These are phyloP conservation scores for Agraylea sexmaculata DNA, from an alignment of 1,140 invertebrate genomes.

Conservation along the genomic window DNA sequence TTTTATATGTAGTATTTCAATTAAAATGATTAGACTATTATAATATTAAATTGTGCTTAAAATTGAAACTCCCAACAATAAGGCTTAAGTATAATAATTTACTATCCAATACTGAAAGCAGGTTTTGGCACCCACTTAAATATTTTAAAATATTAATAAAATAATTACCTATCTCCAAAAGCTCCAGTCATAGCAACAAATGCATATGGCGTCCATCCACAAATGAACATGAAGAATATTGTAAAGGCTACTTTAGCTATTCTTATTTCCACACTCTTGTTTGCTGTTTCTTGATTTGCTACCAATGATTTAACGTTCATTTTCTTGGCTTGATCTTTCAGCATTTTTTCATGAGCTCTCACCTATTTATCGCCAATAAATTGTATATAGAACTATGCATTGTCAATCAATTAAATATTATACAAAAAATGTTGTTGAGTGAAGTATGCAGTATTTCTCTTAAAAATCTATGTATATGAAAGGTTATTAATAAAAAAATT, in stretches of 20 bases:
- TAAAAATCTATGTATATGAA: too few species aligned
- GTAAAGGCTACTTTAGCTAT: constrained; percentile 68
- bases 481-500: too few species aligned
- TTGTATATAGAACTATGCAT: background rate
- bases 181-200: constrained; percentile 58
- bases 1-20: background rate
- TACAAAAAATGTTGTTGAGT: background rate
- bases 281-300: constrained; percentile 52
- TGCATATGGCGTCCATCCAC: constrained; percentile 65
- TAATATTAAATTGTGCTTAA: background rate
- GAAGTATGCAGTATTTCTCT: background rate
- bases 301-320: constrained; percentile 70
- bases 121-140: background rate
- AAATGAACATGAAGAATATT: constrained; percentile 61
- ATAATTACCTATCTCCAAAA: constrained; percentile 51
- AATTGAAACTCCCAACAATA: background rate
- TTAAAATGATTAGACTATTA: constrained; percentile 11
- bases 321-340: constrained; percentile 66
- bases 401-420: background rate
- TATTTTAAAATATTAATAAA: background rate
- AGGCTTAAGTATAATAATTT: background rate
- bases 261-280: constrained; percentile 54
- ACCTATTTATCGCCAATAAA: constrained; percentile 30
- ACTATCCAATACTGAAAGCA: background rate
- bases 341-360: constrained; percentile 62